Percentiles rank a stretch among this genome's conserved stretches.
Conservation (phyloP, 2,113 vertebrate species). For the Pitta sordida region DNA sequence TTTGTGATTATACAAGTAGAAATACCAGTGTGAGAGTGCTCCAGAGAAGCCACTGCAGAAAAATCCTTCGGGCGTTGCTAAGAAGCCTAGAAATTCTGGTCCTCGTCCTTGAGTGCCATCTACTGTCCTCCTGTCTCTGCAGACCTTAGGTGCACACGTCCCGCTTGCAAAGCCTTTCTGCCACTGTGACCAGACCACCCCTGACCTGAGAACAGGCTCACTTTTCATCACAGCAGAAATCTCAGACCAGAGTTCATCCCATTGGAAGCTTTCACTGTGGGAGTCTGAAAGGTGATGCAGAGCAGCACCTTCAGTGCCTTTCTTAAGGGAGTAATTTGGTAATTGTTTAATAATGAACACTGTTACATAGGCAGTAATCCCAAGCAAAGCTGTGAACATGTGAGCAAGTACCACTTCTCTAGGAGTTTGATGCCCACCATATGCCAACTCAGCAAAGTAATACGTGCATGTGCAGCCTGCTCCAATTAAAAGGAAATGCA, state of each 20-base stretch:
- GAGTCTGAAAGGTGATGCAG: neutral
- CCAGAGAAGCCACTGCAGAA: neutral
- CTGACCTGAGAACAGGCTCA: neutral
- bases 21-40: neutral
- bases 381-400: neutral
- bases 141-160: neutral
- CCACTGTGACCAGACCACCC: neutral
- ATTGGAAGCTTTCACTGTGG: neutral
- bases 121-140: neutral
- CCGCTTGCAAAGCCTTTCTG: neutral
- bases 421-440: neutral
- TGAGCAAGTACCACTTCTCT: neutral
- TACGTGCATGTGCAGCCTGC: neutral
- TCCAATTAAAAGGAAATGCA: neutral
- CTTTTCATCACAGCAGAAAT: neutral
- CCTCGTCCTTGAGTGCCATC: neutral
- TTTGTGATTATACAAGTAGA: accelerated
- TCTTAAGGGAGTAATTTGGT: neutral
- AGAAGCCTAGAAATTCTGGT: neutral
- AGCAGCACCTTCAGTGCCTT: neutral
- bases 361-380: neutral
- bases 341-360: too few species aligned
- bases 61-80: neutral
- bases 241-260: neutral
- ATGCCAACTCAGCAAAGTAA: neutral